phyloP scores from a whole-genome alignment of 2,888 invertebrate species.

The Dasysyrphus albostriatus region DNA sequence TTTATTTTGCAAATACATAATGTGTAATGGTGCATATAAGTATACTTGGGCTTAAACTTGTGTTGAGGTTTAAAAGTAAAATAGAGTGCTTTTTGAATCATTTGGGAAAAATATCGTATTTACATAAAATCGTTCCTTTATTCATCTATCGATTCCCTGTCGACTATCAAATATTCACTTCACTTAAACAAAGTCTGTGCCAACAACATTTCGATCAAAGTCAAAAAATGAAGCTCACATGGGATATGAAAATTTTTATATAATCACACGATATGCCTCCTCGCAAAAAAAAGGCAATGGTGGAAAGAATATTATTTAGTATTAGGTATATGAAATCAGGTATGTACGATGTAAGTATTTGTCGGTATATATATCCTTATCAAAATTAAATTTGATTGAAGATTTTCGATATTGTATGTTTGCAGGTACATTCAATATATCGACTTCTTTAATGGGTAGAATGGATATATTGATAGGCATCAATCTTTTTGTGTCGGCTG shows the following conservation, averaged over 20 bases:
- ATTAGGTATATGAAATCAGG: background rate
- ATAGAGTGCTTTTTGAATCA: background rate
- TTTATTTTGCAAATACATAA: too few relatives aligned
- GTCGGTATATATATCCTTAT: background rate
- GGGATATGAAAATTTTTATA: background rate
- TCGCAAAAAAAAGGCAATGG: background rate
- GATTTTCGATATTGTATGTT: background rate
- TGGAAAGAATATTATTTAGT: background rate
- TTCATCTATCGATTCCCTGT: background rate
- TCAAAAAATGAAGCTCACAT: constrained; percentile 6
- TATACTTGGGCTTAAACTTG: too few relatives aligned
- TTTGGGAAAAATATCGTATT: background rate
- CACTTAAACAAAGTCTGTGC: background rate
- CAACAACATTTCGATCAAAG: constrained; percentile 17
- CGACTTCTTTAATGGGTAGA: background rate
- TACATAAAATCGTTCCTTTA: background rate
- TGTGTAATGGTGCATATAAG: too few relatives aligned
- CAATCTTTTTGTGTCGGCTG: constrained; percentile 2
- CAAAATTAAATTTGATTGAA: constrained; percentile 13
- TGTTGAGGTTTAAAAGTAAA: background rate
- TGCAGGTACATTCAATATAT: background rate
- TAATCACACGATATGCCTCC: background rate
- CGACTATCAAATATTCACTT: constrained; percentile 6
- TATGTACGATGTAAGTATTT: background rate
- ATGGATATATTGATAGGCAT: constrained; percentile 6